Conservation (phyloP, 2,797 vertebrate genomes). For the Taenioides sp. region DNA sequence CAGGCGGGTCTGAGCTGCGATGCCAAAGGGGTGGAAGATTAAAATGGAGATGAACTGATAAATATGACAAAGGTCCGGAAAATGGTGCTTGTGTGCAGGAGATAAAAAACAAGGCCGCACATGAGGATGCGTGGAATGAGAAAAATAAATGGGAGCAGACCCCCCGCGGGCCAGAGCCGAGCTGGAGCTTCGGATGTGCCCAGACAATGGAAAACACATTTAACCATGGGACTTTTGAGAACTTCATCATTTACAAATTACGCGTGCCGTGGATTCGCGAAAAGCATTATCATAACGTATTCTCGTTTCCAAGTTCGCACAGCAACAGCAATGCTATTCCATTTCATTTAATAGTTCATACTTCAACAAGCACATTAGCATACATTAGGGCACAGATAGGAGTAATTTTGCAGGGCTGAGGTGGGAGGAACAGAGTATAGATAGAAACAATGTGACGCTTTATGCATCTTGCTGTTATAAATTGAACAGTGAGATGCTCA, state of each 20-base stretch:
- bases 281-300: slow-evolving; percentile 7
- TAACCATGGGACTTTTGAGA: slow-evolving; percentile 13
- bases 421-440: slow-evolving; percentile 3
- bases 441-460: slow-evolving; percentile 2
- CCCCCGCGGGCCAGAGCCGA: neutral
- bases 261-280: neutral
- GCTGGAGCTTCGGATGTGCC: neutral
- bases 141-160: slow-evolving; percentile 15
- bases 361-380: slow-evolving; percentile 6
- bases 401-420: neutral
- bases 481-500: neutral
- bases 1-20: slow-evolving; percentile 20
- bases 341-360: slow-evolving; percentile 12
- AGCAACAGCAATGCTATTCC: neutral
- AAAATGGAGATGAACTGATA: slow-evolving; percentile 23
- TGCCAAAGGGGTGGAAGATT: neutral
- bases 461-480: slow-evolving; percentile 8
- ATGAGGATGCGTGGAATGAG: slow-evolving; percentile 18
- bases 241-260: slow-evolving; percentile 9
- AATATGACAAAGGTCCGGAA: slow-evolving; percentile 19
- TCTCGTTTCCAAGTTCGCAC: slow-evolving; percentile 1
- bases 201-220: slow-evolving; percentile 13
- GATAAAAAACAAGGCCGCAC: slow-evolving; percentile 21
- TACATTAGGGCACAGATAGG: neutral
- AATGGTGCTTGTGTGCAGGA: slow-evolving; percentile 19